Evolutionary conservation across 2,113 vertebrate species (phyloP).

Genomic region (Prinia subflava): DNA sequence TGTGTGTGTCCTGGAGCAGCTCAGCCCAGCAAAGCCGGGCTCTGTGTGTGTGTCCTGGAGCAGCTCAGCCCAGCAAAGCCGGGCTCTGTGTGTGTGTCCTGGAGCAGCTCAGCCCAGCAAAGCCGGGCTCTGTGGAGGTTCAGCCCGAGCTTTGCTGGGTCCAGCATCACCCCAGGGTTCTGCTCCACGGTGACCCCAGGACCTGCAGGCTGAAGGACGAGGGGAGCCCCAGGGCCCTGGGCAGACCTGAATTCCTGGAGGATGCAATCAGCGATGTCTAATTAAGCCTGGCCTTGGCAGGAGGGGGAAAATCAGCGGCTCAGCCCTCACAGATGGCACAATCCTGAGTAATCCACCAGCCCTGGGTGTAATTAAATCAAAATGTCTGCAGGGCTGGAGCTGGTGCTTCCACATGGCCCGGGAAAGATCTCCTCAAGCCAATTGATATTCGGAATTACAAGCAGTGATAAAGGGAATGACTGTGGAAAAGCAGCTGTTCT

Average conservation of each 20-base stretch:
- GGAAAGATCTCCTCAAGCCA: constrained; percentile 52
- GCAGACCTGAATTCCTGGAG: not conserved
- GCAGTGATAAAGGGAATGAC: not conserved
- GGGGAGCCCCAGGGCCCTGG: not conserved
- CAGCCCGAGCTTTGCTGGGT: not conserved
- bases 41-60: too few species aligned
- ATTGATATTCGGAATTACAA: constrained; percentile 15
- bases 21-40: too few species aligned
- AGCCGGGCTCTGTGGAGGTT: not conserved
- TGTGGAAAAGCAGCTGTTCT: not conserved
- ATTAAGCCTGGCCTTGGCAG: constrained; percentile 22
- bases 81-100: too few species aligned
- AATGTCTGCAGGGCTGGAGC: constrained; percentile 33
- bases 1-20: too few species aligned
- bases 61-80: too few species aligned
- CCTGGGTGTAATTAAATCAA: constrained; percentile 56
- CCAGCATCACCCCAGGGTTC: not conserved
- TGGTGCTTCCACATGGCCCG: not conserved
- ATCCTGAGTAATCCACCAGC: constrained; percentile 42
- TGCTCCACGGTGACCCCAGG: too few species aligned
- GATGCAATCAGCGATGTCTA: not conserved
- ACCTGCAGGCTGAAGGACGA: not conserved
- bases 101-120: too few species aligned
- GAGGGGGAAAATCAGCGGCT: not conserved
- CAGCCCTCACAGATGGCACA: constrained; percentile 22